phyloP scores from a whole-genome alignment of 2,113 vertebrate genomes.

The Anoplopoma fimbria region DNA sequence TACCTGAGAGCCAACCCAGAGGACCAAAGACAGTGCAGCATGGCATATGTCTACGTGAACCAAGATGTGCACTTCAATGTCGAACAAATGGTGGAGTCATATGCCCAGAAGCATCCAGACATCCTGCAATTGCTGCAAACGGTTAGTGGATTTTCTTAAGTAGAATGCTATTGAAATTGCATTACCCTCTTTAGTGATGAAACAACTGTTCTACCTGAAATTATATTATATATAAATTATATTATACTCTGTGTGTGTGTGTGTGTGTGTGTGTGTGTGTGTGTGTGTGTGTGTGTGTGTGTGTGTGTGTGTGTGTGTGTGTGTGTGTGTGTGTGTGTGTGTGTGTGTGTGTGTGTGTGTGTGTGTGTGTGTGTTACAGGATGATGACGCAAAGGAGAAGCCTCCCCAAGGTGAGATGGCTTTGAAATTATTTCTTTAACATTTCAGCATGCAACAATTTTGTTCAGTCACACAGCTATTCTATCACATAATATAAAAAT shows the following conservation, averaged over 20 bases:
- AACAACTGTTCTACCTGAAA: neutral
- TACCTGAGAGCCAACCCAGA: slow-evolving; percentile 79
- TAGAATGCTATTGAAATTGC: neutral
- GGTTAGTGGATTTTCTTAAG: slow-evolving; percentile 58
- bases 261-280: slow-evolving; percentile 5
- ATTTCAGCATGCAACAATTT: neutral
- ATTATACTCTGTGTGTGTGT: slow-evolving; percentile 7
- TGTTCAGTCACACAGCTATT: neutral
- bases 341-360: neutral
- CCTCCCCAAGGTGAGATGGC: slow-evolving; percentile 73
- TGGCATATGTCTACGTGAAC: slow-evolving; percentile 85
- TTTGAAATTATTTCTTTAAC: neutral
- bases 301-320: neutral
- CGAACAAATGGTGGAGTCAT: slow-evolving; percentile 84
- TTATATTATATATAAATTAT: no score
- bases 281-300: neutral
- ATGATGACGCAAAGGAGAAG: slow-evolving; percentile 76
- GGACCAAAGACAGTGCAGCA: slow-evolving; percentile 82
- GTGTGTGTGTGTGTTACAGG: slow-evolving; percentile 63
- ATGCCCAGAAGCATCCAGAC: slow-evolving; percentile 82
- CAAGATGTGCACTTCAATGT: slow-evolving; percentile 86
- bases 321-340: slow-evolving; percentile 6
- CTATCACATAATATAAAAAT: neutral
- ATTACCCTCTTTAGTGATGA: neutral
- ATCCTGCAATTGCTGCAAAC: slow-evolving; percentile 78